Conservation (phyloP, 2,113 vertebrate genomes). For the Brachionichthys hirsutus region DNA sequence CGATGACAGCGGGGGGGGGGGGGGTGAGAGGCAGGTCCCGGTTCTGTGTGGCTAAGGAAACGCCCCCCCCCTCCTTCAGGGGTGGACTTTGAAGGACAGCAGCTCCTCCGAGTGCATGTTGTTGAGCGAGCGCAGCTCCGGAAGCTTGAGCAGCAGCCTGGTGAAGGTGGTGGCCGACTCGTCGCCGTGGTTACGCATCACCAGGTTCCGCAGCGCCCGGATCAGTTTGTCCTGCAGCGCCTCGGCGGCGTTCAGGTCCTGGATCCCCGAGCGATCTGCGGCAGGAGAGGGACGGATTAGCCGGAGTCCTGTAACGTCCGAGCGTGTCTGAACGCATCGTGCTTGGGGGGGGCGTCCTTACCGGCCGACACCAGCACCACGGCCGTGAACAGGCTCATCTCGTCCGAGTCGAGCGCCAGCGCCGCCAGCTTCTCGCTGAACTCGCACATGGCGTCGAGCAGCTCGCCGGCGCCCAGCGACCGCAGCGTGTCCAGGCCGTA, state of each 20-base stretch:
- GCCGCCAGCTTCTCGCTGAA: conserved; percentile 95
- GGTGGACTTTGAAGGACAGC: conserved; percentile 95
- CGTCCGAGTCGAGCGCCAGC: conserved; percentile 88
- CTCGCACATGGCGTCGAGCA: conserved; percentile 96
- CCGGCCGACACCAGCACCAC: conserved; percentile 97
- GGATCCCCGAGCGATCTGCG: conserved; percentile 94
- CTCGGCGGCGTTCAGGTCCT: conserved; percentile 91
- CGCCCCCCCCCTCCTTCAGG: conserved; percentile 67
- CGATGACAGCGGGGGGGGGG: conserved; percentile 7
- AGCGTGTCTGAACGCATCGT: no score
- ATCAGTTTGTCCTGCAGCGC: conserved; percentile 95
- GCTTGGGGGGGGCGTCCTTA: conserved; percentile 64
- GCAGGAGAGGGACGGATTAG: no score
- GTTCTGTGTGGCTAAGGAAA: conserved; percentile 31
- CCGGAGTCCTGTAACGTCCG: no score
- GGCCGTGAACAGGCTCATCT: conserved; percentile 95
- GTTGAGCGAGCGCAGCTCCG: conserved; percentile 96
- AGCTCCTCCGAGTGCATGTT: conserved; percentile 99
- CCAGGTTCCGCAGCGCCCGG: conserved; percentile 90
- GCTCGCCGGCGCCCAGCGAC: conserved; percentile 90
- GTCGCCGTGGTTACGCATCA: conserved; percentile 92
- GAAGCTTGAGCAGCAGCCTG: conserved; percentile 95
- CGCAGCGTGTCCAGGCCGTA: conserved; percentile 89
- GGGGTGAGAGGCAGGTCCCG: conserved; percentile 41
- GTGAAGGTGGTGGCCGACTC: conserved; percentile 93